Evolutionary conservation across 2,113 vertebrate genomes (phyloP).

Genomic region (Hypocryptadius cinnamomeus): DNA sequence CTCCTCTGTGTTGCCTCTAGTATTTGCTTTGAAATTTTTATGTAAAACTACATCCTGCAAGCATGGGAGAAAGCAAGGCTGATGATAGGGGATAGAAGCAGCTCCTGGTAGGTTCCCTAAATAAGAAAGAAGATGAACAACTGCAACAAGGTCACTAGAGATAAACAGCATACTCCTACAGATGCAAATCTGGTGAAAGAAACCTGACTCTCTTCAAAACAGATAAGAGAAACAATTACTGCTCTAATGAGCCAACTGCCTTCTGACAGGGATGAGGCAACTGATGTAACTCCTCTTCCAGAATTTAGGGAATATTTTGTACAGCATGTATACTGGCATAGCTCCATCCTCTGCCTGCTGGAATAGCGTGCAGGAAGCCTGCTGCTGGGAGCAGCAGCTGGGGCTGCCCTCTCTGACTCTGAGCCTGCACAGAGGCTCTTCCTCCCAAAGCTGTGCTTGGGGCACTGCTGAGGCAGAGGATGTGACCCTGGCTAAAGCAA

Average conservation of each 20-base stretch:
- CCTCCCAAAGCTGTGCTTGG: accelerated
- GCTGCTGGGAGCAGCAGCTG: not conserved
- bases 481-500: not conserved
- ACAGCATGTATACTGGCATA: not conserved
- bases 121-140: not conserved
- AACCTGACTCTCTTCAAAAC: not conserved
- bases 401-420: not conserved
- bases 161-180: not conserved
- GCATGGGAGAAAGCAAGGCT: not conserved
- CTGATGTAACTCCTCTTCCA: not conserved
- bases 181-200: not conserved
- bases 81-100: not conserved
- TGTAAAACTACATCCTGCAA: not conserved
- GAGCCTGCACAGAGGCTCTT: not conserved
- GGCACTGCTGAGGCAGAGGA: not conserved
- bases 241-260: not conserved
- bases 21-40: not conserved
- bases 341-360: not conserved
- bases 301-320: not conserved
- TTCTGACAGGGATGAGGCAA: not conserved
- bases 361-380: not conserved
- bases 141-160: not conserved
- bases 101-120: not conserved
- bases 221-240: not conserved
- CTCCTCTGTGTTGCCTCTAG: not conserved